Evolutionary conservation across 2,113 vertebrate genomes (phyloP), one percentile per base, ranked within the genome.

Genomic region (Coptodon rendalli): DNA sequence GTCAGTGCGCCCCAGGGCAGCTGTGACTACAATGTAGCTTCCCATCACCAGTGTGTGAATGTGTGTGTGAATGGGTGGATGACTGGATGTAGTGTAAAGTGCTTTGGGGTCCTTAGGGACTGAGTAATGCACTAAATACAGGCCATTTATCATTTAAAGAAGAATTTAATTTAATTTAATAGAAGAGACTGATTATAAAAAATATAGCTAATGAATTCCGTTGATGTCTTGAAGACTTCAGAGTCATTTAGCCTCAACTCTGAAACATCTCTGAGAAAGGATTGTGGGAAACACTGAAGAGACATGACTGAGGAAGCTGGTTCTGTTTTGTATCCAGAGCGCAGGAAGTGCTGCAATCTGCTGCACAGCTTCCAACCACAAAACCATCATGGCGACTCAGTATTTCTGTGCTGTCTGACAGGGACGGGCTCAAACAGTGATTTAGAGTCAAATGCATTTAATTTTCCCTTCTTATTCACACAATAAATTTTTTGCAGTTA

Each of bases 401-500:
- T n/a, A 52, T 52, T n/a, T 52, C 17, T 19, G 17, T 52, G 8
- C 8, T 50, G 48, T 50, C 16, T 0, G 7, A 50, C 16, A 50
- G 0, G 48, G 48, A 50, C 48, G n/a, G n/a, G n/a, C n/a, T n/a
- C n/a, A n/a, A n/a, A n/a, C n/a, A n/a, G n/a, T n/a, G n/a, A n/a
- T n/a, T 53, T 53, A 53, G 52, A 53, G 19, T 22, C 9, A 0
- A 53, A 53, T 53, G 52, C 52, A 53, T 53, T 53, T 22, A n/a
- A 53, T n/a, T 53, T 53, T 0, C 1, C 0, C 0, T 53, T 53
- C 53, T 54, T 54, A 54, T n/a, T 54, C n/a, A 54, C 53, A 22
- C n/a, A 54, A 54, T 0, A 0, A 54, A 54, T n/a, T n/a, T 6
- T 22, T 22, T 54, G 53, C n/a, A 54, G 8, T 54, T 22, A 19